phyloP scores from a whole-genome alignment of 2,888 invertebrate species.

The Tribolium freemani region DNA sequence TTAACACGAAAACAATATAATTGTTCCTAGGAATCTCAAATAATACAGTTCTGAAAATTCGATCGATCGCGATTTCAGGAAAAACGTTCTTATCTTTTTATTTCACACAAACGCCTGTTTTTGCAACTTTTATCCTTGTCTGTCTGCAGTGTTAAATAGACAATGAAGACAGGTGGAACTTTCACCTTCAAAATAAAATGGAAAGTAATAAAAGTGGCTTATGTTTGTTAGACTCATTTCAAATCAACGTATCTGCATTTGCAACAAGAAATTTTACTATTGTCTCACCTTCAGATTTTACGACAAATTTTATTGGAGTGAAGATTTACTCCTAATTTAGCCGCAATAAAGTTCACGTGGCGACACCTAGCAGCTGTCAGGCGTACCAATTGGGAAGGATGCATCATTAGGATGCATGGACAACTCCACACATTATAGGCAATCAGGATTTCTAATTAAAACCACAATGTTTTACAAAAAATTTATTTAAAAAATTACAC shows the following conservation, averaged over 20 bases:
- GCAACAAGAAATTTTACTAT: constrained; percentile 17
- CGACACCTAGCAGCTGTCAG: not conserved
- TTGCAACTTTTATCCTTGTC: too few species aligned
- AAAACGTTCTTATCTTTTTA: too few species aligned
- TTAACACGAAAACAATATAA: not conserved
- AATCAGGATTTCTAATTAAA: not conserved
- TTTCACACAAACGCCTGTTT: too few species aligned
- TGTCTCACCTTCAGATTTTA: constrained; percentile 16
- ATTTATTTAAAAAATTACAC: constrained; percentile 32
- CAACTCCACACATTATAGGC: too few species aligned
- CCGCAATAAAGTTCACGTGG: not conserved
- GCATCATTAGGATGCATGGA: too few species aligned
- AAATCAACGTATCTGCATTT: constrained; percentile 15
- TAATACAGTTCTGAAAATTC: not conserved
- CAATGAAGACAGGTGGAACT: constrained; percentile 7
- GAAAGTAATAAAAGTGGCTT: constrained; percentile 16
- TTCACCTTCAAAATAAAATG: constrained; percentile 1
- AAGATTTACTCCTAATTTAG: not conserved
- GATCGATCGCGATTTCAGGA: not conserved
- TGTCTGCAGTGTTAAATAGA: not conserved
- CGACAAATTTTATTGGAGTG: constrained; percentile 13
- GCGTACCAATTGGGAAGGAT: not conserved
- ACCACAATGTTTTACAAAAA: constrained; percentile 5
- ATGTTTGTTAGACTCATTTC: constrained; percentile 13
- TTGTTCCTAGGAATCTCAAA: not conserved